Conservation (phyloP, 2,888 invertebrate genomes). For the Eulithis prunata region DNA sequence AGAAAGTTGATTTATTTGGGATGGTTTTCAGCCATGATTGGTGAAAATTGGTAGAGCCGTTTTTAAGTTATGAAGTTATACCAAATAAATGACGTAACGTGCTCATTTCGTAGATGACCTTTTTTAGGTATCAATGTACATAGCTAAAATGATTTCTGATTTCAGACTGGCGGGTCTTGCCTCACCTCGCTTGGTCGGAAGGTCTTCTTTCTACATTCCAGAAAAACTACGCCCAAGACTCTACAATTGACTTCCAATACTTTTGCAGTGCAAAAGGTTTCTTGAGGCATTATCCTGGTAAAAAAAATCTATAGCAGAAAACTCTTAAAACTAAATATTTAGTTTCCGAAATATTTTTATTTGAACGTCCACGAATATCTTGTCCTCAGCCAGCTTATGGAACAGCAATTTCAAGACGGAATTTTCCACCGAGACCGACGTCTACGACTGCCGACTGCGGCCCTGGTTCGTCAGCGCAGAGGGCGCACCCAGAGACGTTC, state of each 20-base stretch:
- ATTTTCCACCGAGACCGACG: slow-evolving; percentile 52
- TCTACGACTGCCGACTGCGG: slow-evolving; percentile 75
- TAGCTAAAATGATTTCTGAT: background rate
- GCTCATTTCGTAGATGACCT: too few species aligned
- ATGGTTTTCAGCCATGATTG: too few species aligned
- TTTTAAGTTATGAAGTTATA: too few species aligned
- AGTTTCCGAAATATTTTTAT: too few species aligned
- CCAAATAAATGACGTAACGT: too few species aligned
- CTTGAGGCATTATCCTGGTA: slow-evolving; percentile 76
- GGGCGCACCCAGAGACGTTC: slow-evolving; percentile 74
- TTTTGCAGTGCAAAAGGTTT: slow-evolving; percentile 77
- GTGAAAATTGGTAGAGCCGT: too few species aligned
- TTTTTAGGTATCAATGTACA: too few species aligned
- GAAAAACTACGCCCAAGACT: slow-evolving; percentile 73
- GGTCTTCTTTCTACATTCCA: slow-evolving; percentile 64
- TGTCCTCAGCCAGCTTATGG: slow-evolving; percentile 66
- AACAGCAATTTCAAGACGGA: slow-evolving; percentile 67
- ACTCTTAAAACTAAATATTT: too few species aligned
- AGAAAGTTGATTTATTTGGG: too few species aligned
- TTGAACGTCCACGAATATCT: background rate
- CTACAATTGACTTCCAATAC: slow-evolving; percentile 73
- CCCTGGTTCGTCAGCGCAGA: slow-evolving; percentile 78
- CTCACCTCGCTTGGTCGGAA: slow-evolving; percentile 72
- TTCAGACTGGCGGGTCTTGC: slow-evolving; percentile 56
- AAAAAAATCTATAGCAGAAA: slow-evolving; percentile 9